A percentile compares a stretch with the other conserved stretches of the same genome.
phyloP scores from a whole-genome alignment of 1,140 invertebrate genomes.

The Hypothenemus hampei region DNA sequence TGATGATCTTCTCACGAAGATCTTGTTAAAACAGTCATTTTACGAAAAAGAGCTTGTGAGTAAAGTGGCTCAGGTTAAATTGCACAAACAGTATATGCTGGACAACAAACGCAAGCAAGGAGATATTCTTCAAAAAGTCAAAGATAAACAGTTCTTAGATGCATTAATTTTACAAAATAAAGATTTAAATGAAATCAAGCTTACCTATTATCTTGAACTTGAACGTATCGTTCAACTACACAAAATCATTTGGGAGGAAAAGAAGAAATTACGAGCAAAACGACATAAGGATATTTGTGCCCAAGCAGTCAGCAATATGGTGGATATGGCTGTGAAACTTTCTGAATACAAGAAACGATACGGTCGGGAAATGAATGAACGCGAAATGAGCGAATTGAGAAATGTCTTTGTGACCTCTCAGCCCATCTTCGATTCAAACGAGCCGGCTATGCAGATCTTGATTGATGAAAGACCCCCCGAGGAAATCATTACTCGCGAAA shows the following conservation, averaged over 20 bases:
- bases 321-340: slow-evolving; percentile 50
- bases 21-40: slow-evolving; percentile 53
- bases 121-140: slow-evolving; percentile 46
- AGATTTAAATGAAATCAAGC: slow-evolving; percentile 43
- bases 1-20: slow-evolving; percentile 49
- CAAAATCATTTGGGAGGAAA: slow-evolving; percentile 48
- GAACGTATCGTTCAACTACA: slow-evolving; percentile 50
- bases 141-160: slow-evolving; percentile 47
- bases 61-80: slow-evolving; percentile 54
- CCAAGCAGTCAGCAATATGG: slow-evolving; percentile 49
- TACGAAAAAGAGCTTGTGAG: slow-evolving; percentile 60
- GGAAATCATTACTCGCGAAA: slow-evolving; percentile 31
- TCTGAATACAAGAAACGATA: slow-evolving; percentile 48
- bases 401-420: slow-evolving; percentile 49
- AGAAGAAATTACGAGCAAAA: slow-evolving; percentile 45
- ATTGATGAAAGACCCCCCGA: not conserved
- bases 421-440: slow-evolving; percentile 49
- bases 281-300: slow-evolving; percentile 49
- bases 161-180: slow-evolving; percentile 48
- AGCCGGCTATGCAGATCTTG: slow-evolving; percentile 22
- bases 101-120: slow-evolving; percentile 50
- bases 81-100: slow-evolving; percentile 50
- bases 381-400: slow-evolving; percentile 51
- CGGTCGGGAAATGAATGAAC: slow-evolving; percentile 37
- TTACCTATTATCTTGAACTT: slow-evolving; percentile 51